phyloP scores from a whole-genome alignment of 2,888 invertebrate genomes.

The Villa cingulata region DNA sequence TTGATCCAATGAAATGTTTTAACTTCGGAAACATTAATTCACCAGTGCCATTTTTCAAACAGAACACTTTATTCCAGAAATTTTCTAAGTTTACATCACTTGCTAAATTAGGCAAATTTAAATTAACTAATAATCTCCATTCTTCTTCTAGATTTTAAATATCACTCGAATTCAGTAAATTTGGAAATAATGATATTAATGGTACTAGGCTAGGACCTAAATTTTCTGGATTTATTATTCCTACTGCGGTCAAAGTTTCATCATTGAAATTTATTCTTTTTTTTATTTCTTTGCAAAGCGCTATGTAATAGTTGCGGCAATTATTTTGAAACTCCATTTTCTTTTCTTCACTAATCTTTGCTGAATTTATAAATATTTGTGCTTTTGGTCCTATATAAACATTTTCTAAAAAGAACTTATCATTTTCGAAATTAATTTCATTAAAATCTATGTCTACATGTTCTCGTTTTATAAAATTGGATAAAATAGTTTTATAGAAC shows the following conservation, averaged over 20 bases:
- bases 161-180: conserved; percentile 1
- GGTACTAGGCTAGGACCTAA: not conserved
- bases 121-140: conserved; percentile 3
- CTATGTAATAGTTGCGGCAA: not conserved
- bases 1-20: not conserved
- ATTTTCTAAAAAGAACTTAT: not conserved
- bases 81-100: conserved; percentile 1
- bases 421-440: not conserved
- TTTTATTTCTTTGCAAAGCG: conserved; percentile 1
- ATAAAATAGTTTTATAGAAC: no score
- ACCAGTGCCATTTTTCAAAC: not conserved
- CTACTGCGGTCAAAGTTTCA: not conserved
- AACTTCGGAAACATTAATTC: conserved; percentile 1
- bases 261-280: conserved; percentile 3
- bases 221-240: conserved; percentile 1
- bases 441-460: not conserved
- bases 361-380: not conserved
- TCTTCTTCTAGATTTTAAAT: conserved; percentile 5
- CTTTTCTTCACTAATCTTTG: not conserved
- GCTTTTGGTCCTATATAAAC: conserved; percentile 5
- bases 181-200: conserved; percentile 2
- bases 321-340: not conserved
- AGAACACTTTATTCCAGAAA: not conserved
- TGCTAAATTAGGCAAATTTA: not conserved
- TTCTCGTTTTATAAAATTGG: not conserved